Base-by-base conservation (phyloP, 2,888 invertebrate species). In the Papilio elwesi region DNA sequence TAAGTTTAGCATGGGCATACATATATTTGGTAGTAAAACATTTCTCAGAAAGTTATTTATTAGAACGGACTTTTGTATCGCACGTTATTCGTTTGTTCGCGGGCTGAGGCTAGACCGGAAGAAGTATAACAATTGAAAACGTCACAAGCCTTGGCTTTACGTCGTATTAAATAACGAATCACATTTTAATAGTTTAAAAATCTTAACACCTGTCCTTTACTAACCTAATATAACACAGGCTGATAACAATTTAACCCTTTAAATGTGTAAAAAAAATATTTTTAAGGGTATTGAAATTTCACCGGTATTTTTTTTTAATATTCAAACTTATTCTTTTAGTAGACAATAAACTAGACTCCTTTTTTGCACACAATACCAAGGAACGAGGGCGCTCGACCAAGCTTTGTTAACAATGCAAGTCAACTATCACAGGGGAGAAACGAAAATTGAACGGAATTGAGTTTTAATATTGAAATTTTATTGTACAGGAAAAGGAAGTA, bases 291-390 rank as follows among this genome's bases (percentile, higher is more conserved):
- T 43, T 43, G 43, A 36, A 47, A 49, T 16, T 65, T 16, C 47
- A 55, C 16, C 47, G 13, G 12, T 16, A 47, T 47, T 26, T 66
- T 65, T 62, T 73, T 74, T 74, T 62, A 63, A 26, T 59, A 52
- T 49, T 11, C 15, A 73, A 73, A 63, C 68, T 63, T 57, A 71
- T 89, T 84, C 78, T 79, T 74, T 55, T 77, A 76, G 73, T 81
- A 74, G 77, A 88, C 88, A 90, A 89, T 88, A 79, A 82, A 76
- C 76, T 77, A 76, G 76, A 81, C 79, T 85, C 79, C 79, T 83
- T 85, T 90, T 91, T 87, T 78, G 89, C 89, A 78, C 85, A 81
- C 83, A 81, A 85, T 83, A 79, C 81, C 77, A 80, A 83, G 84
- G 85, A 85, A 87, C 83, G 82, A 82, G 81, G 81, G 81, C 80